Evolutionary conservation across 2,797 vertebrate species (phyloP).

Genomic region (Enoplosus armatus): DNA sequence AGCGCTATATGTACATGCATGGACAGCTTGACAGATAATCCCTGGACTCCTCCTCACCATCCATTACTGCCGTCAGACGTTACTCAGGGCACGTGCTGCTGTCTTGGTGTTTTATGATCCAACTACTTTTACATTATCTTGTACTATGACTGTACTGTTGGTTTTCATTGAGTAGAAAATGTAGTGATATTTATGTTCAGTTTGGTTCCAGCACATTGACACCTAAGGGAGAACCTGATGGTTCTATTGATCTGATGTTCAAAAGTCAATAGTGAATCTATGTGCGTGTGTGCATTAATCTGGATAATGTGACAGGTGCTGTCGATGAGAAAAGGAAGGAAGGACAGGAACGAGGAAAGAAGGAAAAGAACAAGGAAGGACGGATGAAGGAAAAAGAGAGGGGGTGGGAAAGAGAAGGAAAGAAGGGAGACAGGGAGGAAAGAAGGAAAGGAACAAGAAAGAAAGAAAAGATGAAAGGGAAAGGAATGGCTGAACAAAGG

Average conservation of each 20-base stretch:
- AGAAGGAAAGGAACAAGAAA: neutral
- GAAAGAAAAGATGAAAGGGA: no score
- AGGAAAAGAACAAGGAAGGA: neutral
- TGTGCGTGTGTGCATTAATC: neutral
- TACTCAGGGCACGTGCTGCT: neutral
- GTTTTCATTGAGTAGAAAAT: neutral
- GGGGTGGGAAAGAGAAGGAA: neutral
- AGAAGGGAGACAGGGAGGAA: neutral
- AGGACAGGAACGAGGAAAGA: neutral
- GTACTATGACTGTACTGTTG: neutral
- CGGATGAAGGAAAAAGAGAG: neutral
- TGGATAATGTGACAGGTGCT: neutral
- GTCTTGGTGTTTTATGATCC: neutral
- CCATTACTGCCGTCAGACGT: conserved; percentile 11
- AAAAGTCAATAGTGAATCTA: no score
- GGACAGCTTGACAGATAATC: conserved; percentile 45
- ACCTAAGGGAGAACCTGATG: neutral
- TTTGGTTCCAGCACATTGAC: neutral
- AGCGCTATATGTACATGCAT: neutral
- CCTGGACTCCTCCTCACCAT: conserved; percentile 4
- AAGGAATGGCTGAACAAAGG: neutral
- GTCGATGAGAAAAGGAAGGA: neutral
- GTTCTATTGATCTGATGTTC: neutral
- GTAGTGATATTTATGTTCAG: neutral
- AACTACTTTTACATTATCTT: conserved; percentile 1